phyloP scores from a whole-genome alignment of 2,797 vertebrate genomes.

The Ctenosaura bakeri region DNA sequence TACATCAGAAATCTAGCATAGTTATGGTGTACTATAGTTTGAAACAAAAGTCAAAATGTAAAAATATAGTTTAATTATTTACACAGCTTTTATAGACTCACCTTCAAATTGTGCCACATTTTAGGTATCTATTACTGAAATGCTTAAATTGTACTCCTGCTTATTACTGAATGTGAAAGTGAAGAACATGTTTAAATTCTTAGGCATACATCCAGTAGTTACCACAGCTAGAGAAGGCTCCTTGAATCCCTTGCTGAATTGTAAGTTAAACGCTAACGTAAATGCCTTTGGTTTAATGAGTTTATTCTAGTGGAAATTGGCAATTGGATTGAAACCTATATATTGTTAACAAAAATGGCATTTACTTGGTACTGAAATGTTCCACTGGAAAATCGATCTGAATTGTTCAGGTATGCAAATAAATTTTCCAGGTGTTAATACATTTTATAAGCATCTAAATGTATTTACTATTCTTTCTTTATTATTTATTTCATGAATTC shows the following conservation, averaged over 20 bases:
- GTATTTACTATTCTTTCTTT: neutral
- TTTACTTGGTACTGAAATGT: neutral
- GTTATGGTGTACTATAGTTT: neutral
- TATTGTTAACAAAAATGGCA: neutral
- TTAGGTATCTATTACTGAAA: neutral
- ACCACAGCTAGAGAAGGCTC: too few relatives aligned
- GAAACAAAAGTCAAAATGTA: neutral
- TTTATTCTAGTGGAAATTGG: too few relatives aligned
- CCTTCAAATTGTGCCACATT: neutral
- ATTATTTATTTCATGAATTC: constrained; percentile 3
- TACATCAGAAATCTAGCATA: neutral
- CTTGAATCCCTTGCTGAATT: too few relatives aligned
- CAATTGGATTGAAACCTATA: neutral
- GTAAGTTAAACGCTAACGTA: too few relatives aligned
- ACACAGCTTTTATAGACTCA: neutral
- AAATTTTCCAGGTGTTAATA: neutral
- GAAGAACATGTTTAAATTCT: neutral
- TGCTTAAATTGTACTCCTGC: neutral
- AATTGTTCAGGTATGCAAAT: neutral
- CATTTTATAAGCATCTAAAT: neutral
- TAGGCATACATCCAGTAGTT: too few relatives aligned
- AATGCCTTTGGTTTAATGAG: too few relatives aligned
- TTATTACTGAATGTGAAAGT: neutral
- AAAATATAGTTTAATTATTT: neutral
- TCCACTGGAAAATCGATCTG: neutral